Evolutionary conservation across 2,797 vertebrate species (phyloP).

Genomic region (Phrynocephalus forsythii): DNA sequence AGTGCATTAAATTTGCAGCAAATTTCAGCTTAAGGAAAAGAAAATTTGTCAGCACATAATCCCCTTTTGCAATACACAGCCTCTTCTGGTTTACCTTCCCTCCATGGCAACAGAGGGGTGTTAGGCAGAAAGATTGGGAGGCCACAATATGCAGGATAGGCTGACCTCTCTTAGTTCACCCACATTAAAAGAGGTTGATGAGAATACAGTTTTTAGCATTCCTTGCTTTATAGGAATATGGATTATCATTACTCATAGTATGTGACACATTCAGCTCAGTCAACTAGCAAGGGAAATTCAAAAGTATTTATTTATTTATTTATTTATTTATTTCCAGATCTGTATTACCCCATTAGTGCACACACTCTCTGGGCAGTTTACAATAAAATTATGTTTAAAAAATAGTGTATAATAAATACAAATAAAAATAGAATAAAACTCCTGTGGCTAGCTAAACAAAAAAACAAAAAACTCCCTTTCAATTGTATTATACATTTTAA

Average conservation of each 20-base stretch:
- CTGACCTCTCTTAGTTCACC: conserved; percentile 31
- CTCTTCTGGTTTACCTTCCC: conserved; percentile 24
- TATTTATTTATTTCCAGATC: too few relatives aligned
- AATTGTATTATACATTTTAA: too few relatives aligned
- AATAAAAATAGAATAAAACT: too few relatives aligned
- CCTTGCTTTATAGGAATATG: conserved; percentile 13
- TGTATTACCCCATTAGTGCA: too few relatives aligned
- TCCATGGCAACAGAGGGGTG: conserved; percentile 35
- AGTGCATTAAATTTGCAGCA: conserved; percentile 54
- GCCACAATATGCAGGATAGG: neutral
- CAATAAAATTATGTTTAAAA: neutral
- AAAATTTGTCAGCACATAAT: conserved; percentile 57
- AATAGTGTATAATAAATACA: neutral
- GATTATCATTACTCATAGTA: neutral
- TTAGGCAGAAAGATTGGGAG: conserved; percentile 50
- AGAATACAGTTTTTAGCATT: conserved; percentile 29
- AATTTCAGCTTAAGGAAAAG: conserved; percentile 59
- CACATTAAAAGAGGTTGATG: conserved; percentile 5
- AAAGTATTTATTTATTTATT: neutral
- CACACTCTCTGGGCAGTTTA: too few relatives aligned
- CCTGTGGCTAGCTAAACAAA: too few relatives aligned
- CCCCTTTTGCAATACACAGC: conserved; percentile 31
- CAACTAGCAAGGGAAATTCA: neutral
- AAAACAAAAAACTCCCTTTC: too few relatives aligned
- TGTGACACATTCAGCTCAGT: neutral